Base-by-base conservation (phyloP, 2,888 invertebrate species). In the Gryllus longicercus region DNA sequence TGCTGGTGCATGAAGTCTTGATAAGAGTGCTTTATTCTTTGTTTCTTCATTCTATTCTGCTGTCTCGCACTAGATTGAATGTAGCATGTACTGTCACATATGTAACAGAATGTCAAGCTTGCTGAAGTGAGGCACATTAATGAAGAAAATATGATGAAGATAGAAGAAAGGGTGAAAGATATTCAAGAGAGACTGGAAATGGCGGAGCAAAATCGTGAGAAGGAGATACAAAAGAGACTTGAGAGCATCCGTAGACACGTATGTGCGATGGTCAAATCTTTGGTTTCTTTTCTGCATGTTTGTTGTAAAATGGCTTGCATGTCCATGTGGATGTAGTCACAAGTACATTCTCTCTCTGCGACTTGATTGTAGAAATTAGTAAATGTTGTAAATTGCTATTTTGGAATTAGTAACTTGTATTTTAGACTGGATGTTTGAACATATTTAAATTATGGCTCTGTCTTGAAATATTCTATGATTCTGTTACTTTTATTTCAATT, bases 171-270 rank as follows among this genome's bases (percentile, higher is more conserved):
- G 85, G 85, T 87, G 77, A 85, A 87, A 80, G 85, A 89, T 84
- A 85, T 89, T 82, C 88, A 88, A 88, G 92, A 90, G 86, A 95
- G 95, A 88, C 91, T 95, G 85, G 92, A 92, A 84, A 90, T 92
- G 83, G 95, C 95, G 83, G 94, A 95, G 88, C 92, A 92, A 87
- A 96, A 96, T 87, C 91, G 96, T 84, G 94, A 94, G 87, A 93
- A 93, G 87, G 95, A 95, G 88, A 91, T 95, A 83, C 93, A 94
- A 89, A 94, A 93, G 88, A 94, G 94, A 89, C 90, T 96, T 87
- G 95, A 95, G 87, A 92, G 92, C 87, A 92, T 93, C 86, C 94
- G 94, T 88, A 93, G 94, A 88, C 93, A 94, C 91, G 95, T 95
- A 91, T 87, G 93, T 90, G 87, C 85, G 84, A 80, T 83, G 79